Evolutionary conservation across 2,888 invertebrate species (phyloP).

Genomic region (Cyclophora punctaria): DNA sequence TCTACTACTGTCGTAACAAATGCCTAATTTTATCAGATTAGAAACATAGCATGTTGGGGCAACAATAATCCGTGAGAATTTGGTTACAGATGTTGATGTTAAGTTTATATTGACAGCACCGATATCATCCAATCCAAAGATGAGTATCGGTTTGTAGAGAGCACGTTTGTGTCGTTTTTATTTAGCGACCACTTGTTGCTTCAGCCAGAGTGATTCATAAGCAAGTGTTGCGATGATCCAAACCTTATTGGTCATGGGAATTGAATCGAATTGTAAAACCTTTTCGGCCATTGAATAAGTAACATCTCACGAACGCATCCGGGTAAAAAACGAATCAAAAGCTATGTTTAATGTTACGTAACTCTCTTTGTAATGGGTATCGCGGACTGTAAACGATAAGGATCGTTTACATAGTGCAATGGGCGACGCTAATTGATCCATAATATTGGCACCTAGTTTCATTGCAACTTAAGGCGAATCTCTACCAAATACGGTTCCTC

Average conservation of each 20-base stretch:
- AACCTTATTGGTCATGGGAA: slow-evolving; percentile 44
- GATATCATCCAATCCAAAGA: neutral
- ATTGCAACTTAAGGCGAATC: neutral
- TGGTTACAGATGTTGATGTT: neutral
- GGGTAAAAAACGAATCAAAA: slow-evolving; percentile 24
- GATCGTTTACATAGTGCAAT: slow-evolving; percentile 24
- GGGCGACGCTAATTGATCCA: slow-evolving; percentile 15
- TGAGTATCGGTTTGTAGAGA: slow-evolving; percentile 1
- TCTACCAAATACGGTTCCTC: no score
- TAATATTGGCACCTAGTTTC: slow-evolving; percentile 11
- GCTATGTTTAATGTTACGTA: slow-evolving; percentile 29
- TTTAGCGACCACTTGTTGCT: slow-evolving; percentile 27
- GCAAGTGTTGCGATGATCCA: slow-evolving; percentile 23
- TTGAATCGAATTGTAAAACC: slow-evolving; percentile 11
- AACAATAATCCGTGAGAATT: neutral
- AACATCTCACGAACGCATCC: slow-evolving; percentile 23
- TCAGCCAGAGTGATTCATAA: slow-evolving; percentile 29
- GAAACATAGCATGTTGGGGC: slow-evolving; percentile 17
- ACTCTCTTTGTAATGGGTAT: slow-evolving; percentile 31
- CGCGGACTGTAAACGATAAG: slow-evolving; percentile 35
- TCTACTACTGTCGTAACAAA: no score
- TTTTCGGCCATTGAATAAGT: slow-evolving; percentile 20
- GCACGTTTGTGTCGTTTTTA: slow-evolving; percentile 17
- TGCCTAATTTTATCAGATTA: no score
- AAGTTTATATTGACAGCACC: neutral